Evolutionary conservation across 2,888 invertebrate genomes (phyloP).

Genomic region (Stenichneumon culpator): DNA sequence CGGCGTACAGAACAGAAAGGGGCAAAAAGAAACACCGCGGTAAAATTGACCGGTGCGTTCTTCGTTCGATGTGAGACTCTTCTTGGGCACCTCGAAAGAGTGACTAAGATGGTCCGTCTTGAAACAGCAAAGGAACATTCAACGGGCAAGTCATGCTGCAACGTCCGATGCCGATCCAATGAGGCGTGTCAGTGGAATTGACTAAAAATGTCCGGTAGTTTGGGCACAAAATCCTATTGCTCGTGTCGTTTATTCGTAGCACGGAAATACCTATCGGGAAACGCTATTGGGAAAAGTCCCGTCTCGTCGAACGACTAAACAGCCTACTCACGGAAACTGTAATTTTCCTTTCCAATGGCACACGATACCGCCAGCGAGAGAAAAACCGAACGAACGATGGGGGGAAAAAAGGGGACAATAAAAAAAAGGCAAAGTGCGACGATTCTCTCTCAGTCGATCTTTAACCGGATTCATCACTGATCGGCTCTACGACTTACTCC

Average conservation of each 20-base stretch:
- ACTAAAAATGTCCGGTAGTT: background rate
- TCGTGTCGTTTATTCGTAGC: background rate
- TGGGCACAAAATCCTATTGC: background rate
- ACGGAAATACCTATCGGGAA: background rate
- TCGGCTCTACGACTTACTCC: slow-evolving; percentile 58
- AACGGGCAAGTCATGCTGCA: background rate
- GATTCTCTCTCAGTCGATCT: slow-evolving; percentile 49
- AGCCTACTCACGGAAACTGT: background rate
- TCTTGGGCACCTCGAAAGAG: too few species aligned
- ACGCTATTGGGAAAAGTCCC: background rate
- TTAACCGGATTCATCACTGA: slow-evolving; percentile 58
- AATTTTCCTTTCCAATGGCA: background rate
- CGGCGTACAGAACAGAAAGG: too few species aligned
- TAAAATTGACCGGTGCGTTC: too few species aligned
- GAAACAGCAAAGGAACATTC: too few species aligned
- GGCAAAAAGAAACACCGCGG: too few species aligned
- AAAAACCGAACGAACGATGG: slow-evolving; percentile 6
- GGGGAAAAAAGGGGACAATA: background rate
- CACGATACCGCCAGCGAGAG: background rate
- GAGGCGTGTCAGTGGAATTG: background rate
- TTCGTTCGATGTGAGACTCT: too few species aligned
- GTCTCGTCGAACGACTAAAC: background rate
- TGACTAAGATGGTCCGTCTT: too few species aligned
- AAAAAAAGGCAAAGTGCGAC: slow-evolving; percentile 14
- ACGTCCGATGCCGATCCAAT: slow-evolving; percentile 4